Conservation (phyloP, 2,888 invertebrate genomes). For the Taenaris catops region DNA sequence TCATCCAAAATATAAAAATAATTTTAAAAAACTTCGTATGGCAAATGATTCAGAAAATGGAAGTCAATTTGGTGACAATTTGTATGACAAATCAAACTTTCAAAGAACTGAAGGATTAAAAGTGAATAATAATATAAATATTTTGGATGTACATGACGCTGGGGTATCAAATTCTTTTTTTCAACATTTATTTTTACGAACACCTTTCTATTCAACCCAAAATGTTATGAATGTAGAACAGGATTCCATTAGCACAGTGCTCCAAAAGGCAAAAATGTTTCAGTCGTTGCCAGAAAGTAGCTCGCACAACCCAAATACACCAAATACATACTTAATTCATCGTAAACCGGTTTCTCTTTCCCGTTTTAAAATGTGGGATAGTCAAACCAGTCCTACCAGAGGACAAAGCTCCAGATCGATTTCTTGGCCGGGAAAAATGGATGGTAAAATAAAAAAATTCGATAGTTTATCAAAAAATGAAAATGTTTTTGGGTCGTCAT, state of each 20-base stretch:
- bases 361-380: constrained; percentile 84
- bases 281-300: constrained; percentile 69
- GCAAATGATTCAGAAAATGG: constrained; percentile 41
- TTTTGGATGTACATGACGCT: constrained; percentile 78
- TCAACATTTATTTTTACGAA: constrained; percentile 84
- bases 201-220: constrained; percentile 39
- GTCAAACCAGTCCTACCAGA: constrained; percentile 62
- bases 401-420: constrained; percentile 80
- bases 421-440: constrained; percentile 80
- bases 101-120: constrained; percentile 42
- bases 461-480: constrained; percentile 61
- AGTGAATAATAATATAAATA: constrained; percentile 54
- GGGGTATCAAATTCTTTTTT: constrained; percentile 84
- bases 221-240: constrained; percentile 46
- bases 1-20: constrained; percentile 36
- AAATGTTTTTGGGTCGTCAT: constrained; percentile 61
- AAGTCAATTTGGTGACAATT: constrained; percentile 64
- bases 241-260: constrained; percentile 74
- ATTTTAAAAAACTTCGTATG: constrained; percentile 19
- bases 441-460: constrained; percentile 70
- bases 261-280: constrained; percentile 85
- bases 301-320: constrained; percentile 75
- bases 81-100: constrained; percentile 48
- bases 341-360: constrained; percentile 86
- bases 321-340: constrained; percentile 83